Base-by-base conservation (phyloP, 2,888 invertebrate species). In the Cheilosia variabilis region DNA sequence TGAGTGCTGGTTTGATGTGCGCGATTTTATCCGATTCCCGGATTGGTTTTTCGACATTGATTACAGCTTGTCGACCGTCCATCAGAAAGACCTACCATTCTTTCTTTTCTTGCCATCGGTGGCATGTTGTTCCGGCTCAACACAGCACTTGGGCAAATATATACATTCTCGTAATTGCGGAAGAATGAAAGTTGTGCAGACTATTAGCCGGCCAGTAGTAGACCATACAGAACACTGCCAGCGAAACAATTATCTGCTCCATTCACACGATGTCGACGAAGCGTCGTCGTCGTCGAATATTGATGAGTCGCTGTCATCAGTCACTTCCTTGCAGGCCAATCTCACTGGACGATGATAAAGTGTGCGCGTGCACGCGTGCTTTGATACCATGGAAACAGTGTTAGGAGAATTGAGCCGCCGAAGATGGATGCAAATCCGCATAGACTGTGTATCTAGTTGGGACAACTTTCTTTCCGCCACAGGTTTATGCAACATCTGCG, bases 221-320 rank as follows among this genome's bases (percentile, higher is more conserved):
- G 71, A 47, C 66, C 52, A 65, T 52, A 37, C 37, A 34, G 47
- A 69, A 57, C 55, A 45, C 27, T 22, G 1, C 22, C 9, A 34
- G 47, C 34, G 34, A 68, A 55, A 47, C 47, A 69, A 69, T 69
- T 69, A 57, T 37, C 22, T 24, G 31, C 34, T 50, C 17, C 52
- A 19, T 71, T 71, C 71, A 71, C 71, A 60, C 60, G 71, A 71
- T 60, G 50, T 60, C 57, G n/a, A n/a, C n/a, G n/a, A n/a, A n/a
- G n/a, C n/a, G n/a, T n/a, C n/a, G n/a, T n/a, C 50, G 34, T n/a
- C 27, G 55, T 45, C n/a, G 55, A 34, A 50, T 60, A 60, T 22
- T 41, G 60, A 60, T 71, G 60, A 55, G 55, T 55, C 55, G 34
- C 24, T 71, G 37, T 60, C 60, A 50, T 37, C 58, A 24, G 17